Conservation (phyloP, 2,113 vertebrate species). For the Phylloscopus trochilus region DNA sequence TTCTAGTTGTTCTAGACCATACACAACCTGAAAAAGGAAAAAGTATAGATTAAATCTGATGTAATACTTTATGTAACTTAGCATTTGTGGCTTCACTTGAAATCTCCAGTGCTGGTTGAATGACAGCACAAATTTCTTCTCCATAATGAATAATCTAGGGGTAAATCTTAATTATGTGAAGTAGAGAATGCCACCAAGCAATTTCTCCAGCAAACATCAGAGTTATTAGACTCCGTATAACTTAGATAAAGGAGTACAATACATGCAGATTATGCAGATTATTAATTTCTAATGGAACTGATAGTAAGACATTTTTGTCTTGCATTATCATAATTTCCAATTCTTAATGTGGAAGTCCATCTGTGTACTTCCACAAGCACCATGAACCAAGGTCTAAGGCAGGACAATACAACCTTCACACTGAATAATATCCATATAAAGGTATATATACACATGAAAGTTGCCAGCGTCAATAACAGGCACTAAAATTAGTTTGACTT, state of each 20-base stretch:
- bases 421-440: background rate
- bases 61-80: background rate
- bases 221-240: background rate
- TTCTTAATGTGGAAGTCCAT: background rate
- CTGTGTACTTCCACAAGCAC: background rate
- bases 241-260: background rate
- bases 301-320: background rate
- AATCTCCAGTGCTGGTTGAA: background rate
- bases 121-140: constrained; percentile 10
- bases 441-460: background rate
- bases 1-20: background rate
- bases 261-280: background rate
- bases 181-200: background rate
- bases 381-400: background rate
- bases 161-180: constrained; percentile 17
- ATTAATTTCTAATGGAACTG: constrained; percentile 12
- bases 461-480: background rate
- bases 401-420: background rate
- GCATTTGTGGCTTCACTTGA: background rate
- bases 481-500: background rate
- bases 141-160: constrained; percentile 31
- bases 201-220: constrained; percentile 42
- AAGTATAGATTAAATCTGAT: background rate
- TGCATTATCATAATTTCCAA: background rate
- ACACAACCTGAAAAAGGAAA: background rate